Evolutionary conservation across 2,113 vertebrate species (phyloP), one percentile per base, ranked within the genome.

Genomic region (Phaetusa simplex): DNA sequence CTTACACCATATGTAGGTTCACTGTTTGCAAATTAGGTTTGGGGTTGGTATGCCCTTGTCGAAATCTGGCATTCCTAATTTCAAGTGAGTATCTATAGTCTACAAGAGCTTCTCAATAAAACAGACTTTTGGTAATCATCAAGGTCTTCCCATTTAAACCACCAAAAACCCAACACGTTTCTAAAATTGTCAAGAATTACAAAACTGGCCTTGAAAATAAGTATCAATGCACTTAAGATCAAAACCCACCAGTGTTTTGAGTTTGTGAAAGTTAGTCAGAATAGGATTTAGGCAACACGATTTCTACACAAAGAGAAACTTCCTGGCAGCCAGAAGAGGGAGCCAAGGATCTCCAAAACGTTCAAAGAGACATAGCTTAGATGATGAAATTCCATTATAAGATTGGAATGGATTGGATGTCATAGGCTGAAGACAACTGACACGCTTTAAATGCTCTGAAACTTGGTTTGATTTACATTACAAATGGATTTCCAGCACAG

Each of bases 311-410:
- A 24, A 40, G 8, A 76, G n/a, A 40, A 81, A 27, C 24, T 32
- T 38, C 20, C 32, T 5, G 0, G 24, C 4, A 29, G 24, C 8
- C 73, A 69, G 42, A 40, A 55, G 55, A 59, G 36, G 40, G 20
- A 90, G 36, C 36, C 45, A 58, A 66, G 22, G 23, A 53, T 45
- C 38, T 66, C 42, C 66, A 55, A 86, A n/a, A 49, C 2, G 1
- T 40, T 14, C 16, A 18, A 14, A 4, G 0, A 64, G 45, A 14
- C 26, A 32, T 4, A 2, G 1, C 14, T 61, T 14, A 18, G 27
- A 18, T 12, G 21, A 34, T 36, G 45, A 36, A 13, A 16, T 53
- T 21, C 42, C 62, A 22, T n/a, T 2, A 14, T 5, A 43, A 70
- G 30, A 18, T 7, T 40, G 38, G 38, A 64, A 29, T 38, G 26